phyloP scores from a whole-genome alignment of 2,888 invertebrate genomes.

The Papilio demoleus region DNA sequence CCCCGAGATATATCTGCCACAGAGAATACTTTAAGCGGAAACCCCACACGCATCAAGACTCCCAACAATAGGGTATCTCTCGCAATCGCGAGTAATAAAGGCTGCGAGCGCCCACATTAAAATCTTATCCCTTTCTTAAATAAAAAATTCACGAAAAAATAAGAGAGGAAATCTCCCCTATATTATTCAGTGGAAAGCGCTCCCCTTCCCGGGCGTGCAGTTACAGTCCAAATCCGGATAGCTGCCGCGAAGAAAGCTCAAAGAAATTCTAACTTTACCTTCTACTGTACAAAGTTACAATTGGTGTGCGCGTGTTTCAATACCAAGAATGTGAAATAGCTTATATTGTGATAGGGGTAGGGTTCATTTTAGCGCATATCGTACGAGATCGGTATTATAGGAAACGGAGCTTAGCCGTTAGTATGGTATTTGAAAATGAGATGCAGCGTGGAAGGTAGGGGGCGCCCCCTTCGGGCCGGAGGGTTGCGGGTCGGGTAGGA shows the following conservation, averaged over 20 bases:
- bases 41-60: constrained; percentile 77
- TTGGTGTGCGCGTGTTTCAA: constrained; percentile 58
- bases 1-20: constrained; percentile 65
- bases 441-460: constrained; percentile 72
- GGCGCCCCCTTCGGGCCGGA: constrained; percentile 48
- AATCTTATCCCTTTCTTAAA: constrained; percentile 84
- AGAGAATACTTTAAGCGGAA: constrained; percentile 81
- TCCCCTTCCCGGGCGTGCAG: constrained; percentile 57
- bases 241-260: constrained; percentile 58
- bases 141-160: constrained; percentile 84
- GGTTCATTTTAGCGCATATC: constrained; percentile 63
- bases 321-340: constrained; percentile 52
- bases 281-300: constrained; percentile 70
- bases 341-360: constrained; percentile 56
- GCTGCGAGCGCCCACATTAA: constrained; percentile 79
- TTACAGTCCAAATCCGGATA: constrained; percentile 53
- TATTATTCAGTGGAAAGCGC: constrained; percentile 74
- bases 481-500: constrained; percentile 42
- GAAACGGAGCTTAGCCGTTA: constrained; percentile 67
- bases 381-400: constrained; percentile 56
- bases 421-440: constrained; percentile 81
- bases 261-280: constrained; percentile 75
- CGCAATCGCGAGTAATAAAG: constrained; percentile 80
- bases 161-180: constrained; percentile 77
- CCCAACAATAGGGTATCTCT: constrained; percentile 76